Conservation (phyloP, 2,113 vertebrate genomes). For the Sylvietta virens region DNA sequence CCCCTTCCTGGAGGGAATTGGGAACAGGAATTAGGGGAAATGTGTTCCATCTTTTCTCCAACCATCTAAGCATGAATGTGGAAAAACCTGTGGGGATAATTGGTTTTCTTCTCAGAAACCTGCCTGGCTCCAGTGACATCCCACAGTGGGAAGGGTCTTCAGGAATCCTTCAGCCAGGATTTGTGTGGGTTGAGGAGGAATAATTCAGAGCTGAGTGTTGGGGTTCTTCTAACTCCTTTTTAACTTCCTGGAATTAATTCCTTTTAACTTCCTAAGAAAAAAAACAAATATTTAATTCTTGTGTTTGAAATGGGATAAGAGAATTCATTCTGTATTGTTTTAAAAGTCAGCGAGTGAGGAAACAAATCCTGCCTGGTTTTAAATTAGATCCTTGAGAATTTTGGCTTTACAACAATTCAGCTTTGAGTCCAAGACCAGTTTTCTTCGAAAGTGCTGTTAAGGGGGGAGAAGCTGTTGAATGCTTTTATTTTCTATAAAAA, state of each 20-base stretch:
- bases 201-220: not conserved
- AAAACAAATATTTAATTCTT: not conserved
- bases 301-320: not conserved
- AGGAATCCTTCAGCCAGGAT: not conserved
- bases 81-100: not conserved
- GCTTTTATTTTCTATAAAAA: not conserved
- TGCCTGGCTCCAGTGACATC: not conserved
- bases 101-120: not conserved
- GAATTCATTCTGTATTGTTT: not conserved
- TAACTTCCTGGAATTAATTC: not conserved
- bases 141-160: not conserved
- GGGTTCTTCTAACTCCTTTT: not conserved
- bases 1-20: not conserved
- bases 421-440: not conserved
- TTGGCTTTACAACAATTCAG: not conserved
- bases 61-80: not conserved
- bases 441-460: not conserved
- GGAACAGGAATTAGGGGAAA: not conserved
- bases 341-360: not conserved
- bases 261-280: not conserved
- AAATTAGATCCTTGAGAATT: not conserved
- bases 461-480: not conserved
- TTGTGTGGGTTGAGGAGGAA: accelerated
- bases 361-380: not conserved
- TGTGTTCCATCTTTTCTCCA: not conserved